These are phyloP conservation scores for Rhyacophila brunnea DNA, from an alignment of 1,140 invertebrate species.

Conservation along the genomic window DNA sequence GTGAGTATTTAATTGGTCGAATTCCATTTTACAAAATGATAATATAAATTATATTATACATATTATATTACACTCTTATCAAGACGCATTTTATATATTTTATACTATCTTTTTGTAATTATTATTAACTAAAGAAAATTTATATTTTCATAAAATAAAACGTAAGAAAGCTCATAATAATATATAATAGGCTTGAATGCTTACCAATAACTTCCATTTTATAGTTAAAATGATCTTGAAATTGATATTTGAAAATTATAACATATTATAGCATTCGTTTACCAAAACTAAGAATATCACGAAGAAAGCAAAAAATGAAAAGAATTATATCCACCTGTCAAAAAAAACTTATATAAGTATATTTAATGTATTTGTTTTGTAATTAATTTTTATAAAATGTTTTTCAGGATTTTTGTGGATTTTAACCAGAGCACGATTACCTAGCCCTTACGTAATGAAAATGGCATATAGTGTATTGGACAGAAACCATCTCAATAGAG, in stretches of 20 bases:
- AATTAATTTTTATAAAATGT: no score
- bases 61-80: no score
- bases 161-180: no score
- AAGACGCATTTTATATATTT: no score
- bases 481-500: constrained; percentile 58
- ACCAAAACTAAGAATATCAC: not conserved
- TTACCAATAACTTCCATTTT: no score
- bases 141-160: no score
- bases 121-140: no score
- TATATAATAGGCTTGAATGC: no score
- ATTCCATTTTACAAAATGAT: no score
- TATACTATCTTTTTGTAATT: no score
- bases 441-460: constrained; percentile 56
- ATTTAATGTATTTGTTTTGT: constrained; percentile 15
- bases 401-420: constrained; percentile 68
- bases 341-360: not conserved
- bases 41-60: no score
- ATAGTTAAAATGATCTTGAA: not conserved
- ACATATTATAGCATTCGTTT: not conserved
- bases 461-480: constrained; percentile 60
- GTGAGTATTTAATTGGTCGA: no score
- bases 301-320: not conserved
- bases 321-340: not conserved
- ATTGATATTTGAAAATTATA: not conserved
- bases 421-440: constrained; percentile 59